Percentiles rank a stretch among this genome's conserved stretches.
These are phyloP conservation scores for Seladonia tumulorum DNA, from an alignment of 2,888 invertebrate genomes.

Conservation along the genomic window DNA sequence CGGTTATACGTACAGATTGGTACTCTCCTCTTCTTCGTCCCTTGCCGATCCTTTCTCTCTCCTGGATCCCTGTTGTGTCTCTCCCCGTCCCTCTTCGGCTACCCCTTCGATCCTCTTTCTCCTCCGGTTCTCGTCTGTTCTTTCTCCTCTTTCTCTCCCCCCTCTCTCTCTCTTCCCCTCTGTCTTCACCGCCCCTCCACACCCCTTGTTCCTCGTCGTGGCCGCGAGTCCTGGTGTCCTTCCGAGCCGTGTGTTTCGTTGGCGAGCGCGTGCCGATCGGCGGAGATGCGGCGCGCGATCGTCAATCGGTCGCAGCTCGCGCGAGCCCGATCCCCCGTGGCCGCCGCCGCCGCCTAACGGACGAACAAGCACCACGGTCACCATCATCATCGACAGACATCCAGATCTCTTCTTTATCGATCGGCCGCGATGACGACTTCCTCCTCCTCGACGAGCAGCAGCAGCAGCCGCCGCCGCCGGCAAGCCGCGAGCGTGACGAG, in stretches of 20 bases:
- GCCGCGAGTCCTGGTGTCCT: slow-evolving; percentile 18
- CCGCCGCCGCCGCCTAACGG: slow-evolving; percentile 14
- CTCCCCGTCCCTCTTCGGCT: slow-evolving; percentile 12
- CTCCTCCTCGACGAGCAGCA: background rate
- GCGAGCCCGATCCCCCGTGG: background rate
- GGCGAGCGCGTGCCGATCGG: slow-evolving; percentile 67
- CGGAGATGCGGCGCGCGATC: slow-evolving; percentile 15
- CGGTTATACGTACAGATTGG: slow-evolving; percentile 75
- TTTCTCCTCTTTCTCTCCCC: background rate
- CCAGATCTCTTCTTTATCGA: slow-evolving; percentile 12
- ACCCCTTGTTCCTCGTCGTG: background rate
- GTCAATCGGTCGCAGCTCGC: slow-evolving; percentile 6
- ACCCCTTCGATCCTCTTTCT: slow-evolving; percentile 8
- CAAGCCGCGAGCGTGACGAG: background rate
- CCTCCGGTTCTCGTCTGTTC: background rate
- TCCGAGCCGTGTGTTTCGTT: slow-evolving; percentile 39
- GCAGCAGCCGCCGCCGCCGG: background rate
- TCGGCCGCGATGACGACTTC: slow-evolving; percentile 24
- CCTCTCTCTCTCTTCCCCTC: background rate
- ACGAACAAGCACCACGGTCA: background rate
- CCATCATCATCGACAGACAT: background rate
- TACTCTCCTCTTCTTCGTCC: slow-evolving; percentile 31
- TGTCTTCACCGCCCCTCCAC: background rate
- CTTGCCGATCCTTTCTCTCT: slow-evolving; percentile 38
- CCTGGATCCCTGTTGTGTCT: slow-evolving; percentile 30